These are phyloP conservation scores for Limnothrissa miodon DNA, from an alignment of 2,113 vertebrate genomes.

Conservation along the genomic window DNA sequence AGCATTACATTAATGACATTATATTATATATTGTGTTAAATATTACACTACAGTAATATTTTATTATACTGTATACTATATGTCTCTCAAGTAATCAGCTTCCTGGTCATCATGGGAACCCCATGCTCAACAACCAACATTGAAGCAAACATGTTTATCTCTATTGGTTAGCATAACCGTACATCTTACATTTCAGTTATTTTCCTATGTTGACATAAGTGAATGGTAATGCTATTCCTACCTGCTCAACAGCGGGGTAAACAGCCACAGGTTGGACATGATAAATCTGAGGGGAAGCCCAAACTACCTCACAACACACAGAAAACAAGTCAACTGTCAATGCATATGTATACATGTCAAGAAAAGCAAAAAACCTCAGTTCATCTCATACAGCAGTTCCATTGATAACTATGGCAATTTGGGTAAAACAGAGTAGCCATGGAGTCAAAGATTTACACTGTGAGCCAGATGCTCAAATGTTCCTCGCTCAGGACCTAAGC, in stretches of 20 bases:
- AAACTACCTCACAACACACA: constrained; percentile 74
- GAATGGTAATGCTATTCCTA: constrained; percentile 59
- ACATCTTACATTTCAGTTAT: no score
- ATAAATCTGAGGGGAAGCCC: constrained; percentile 80
- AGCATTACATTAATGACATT: not conserved
- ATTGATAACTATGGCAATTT: not conserved
- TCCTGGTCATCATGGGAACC: not conserved
- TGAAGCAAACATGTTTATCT: no score
- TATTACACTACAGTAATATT: no score
- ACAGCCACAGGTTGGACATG: constrained; percentile 91
- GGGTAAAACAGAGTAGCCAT: not conserved
- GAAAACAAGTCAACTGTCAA: constrained; percentile 7
- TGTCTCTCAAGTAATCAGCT: no score
- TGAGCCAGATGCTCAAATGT: constrained; percentile 82
- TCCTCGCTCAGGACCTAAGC: constrained; percentile 71
- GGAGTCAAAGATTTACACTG: constrained; percentile 71
- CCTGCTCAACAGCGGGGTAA: constrained; percentile 84
- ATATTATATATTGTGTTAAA: no score
- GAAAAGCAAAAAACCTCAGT: not conserved
- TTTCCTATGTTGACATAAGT: no score
- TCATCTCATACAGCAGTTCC: not conserved
- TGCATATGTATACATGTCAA: not conserved
- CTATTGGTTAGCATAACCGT: no score
- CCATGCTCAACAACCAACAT: not conserved
- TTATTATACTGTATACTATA: no score